Percentiles rank a stretch among this genome's conserved stretches.
Evolutionary conservation across 2,888 invertebrate species (phyloP).

Genomic region (Habroteleia sp.): DNA sequence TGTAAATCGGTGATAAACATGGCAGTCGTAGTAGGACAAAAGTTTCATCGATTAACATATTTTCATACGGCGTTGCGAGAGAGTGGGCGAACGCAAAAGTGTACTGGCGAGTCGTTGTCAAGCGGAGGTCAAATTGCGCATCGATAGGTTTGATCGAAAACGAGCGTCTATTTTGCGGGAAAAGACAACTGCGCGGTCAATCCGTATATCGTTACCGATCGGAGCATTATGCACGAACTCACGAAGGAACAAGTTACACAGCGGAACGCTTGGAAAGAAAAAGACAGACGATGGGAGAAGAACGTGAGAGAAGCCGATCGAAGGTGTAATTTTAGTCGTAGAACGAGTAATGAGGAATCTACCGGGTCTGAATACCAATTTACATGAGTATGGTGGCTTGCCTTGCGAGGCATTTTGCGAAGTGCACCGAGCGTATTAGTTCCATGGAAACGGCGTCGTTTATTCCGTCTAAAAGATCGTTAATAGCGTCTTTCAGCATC

Average conservation of each 20-base stretch:
- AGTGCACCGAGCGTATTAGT: slow-evolving; percentile 47
- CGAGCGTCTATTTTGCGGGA: slow-evolving; percentile 8
- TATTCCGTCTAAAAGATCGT: slow-evolving; percentile 24
- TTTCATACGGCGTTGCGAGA: slow-evolving; percentile 4
- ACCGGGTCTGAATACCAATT: slow-evolving; percentile 73
- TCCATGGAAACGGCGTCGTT: slow-evolving; percentile 54
- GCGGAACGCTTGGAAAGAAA: slow-evolving; percentile 25
- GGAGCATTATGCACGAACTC: slow-evolving; percentile 39
- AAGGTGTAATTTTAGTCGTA: slow-evolving; percentile 74
- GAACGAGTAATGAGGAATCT: slow-evolving; percentile 76
- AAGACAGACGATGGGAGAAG: slow-evolving; percentile 44
- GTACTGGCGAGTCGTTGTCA: background rate
- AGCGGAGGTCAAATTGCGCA: slow-evolving; percentile 2
- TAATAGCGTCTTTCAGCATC: slow-evolving; percentile 28
- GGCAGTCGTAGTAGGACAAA: background rate
- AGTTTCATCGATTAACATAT: slow-evolving; percentile 5
- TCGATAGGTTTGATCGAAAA: slow-evolving; percentile 15
- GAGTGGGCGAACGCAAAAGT: background rate
- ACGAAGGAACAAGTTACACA: slow-evolving; percentile 10
- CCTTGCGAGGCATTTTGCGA: slow-evolving; percentile 47
- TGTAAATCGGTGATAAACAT: slow-evolving; percentile 17
- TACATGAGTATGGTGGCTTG: slow-evolving; percentile 64
- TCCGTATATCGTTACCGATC: slow-evolving; percentile 49
- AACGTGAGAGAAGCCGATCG: slow-evolving; percentile 73
- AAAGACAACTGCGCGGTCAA: slow-evolving; percentile 23